Conservation (phyloP, 2,888 invertebrate genomes). For the Pyralis farinalis region DNA sequence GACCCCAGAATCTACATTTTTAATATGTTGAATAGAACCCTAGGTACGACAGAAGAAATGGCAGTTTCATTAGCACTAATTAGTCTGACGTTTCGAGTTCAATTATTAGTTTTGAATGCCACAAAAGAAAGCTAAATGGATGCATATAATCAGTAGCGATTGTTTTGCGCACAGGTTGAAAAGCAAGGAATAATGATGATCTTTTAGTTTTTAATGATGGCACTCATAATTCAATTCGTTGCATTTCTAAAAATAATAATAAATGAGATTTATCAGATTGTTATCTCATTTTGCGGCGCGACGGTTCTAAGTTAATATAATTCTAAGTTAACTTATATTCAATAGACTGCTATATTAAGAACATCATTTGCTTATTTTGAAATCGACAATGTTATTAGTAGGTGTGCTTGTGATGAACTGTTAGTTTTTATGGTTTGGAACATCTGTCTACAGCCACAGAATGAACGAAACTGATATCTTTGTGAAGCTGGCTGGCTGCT, state of each 20-base stretch:
- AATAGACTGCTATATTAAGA: background rate
- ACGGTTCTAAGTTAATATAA: background rate
- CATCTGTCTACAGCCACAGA: background rate
- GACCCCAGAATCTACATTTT: too few species aligned
- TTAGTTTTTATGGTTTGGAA: background rate
- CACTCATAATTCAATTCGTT: constrained; percentile 34
- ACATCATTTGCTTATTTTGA: background rate
- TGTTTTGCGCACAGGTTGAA: constrained; percentile 59
- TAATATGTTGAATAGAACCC: too few species aligned
- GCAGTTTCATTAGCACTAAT: background rate
- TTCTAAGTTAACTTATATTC: background rate
- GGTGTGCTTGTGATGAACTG: background rate
- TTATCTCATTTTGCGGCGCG: background rate
- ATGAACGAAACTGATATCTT: too few species aligned
- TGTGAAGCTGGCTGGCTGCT: background rate
- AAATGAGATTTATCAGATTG: constrained; percentile 14
- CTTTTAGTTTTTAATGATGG: constrained; percentile 55
- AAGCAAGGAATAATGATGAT: constrained; percentile 57
- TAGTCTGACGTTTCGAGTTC: constrained; percentile 39
- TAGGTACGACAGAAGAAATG: too few species aligned
- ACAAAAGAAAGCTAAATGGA: constrained; percentile 63
- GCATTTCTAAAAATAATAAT: constrained; percentile 30
- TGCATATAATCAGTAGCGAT: constrained; percentile 47
- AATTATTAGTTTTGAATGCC: constrained; percentile 54
- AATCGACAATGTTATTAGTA: background rate